Base-by-base conservation (phyloP, 1,140 invertebrate genomes). In the Drosophila santomea region DNA sequence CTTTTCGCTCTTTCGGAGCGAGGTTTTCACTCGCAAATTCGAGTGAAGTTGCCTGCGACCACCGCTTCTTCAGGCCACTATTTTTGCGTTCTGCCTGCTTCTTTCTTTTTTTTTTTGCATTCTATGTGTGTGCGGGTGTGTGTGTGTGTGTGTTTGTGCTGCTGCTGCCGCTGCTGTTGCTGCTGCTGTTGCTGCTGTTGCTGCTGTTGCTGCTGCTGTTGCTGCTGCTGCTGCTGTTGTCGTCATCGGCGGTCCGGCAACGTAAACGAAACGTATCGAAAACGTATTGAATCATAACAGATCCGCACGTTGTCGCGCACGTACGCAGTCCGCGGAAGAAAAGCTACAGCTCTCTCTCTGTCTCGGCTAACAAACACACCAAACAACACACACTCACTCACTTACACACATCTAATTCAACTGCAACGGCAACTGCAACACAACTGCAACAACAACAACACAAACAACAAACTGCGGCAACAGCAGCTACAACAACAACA, bases 221-320 rank as follows among this genome's bases (percentile, higher is more conserved):
- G 69, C 38, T 73, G 58, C 50, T 62, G 45, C 45, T 38, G 52
- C 10, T 50, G 60, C 47, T 28, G 60, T 45, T 57, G 61, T 71
- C 63, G 63, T 58, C 56, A 66, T 73, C 71, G 58, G 78, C 78
- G 78, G 76, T 84, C 76, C 81, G 81, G 78, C 78, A 76, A 74
- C 78, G 84, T 74, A 71, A 89, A 89, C 84, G 77, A 71, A 89
- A 89, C 84, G 80, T 89, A 88, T 88, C 77, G 84, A 89, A 86
- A 83, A 80, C 84, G 83, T 88, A 88, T 88, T 88, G 84, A 89
- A 89, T 89, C 84, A 89, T 89, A 89, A 89, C 84, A 89, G 84
- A 89, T 89, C 84, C 80, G 84, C 84, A 89, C 84, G 84, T 89
- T 89, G 84, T 89, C 84, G 84, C 85, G 84, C 81, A 84, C 85